Conservation (phyloP, 2,797 vertebrate species). For the Glossophaga mutica region DNA sequence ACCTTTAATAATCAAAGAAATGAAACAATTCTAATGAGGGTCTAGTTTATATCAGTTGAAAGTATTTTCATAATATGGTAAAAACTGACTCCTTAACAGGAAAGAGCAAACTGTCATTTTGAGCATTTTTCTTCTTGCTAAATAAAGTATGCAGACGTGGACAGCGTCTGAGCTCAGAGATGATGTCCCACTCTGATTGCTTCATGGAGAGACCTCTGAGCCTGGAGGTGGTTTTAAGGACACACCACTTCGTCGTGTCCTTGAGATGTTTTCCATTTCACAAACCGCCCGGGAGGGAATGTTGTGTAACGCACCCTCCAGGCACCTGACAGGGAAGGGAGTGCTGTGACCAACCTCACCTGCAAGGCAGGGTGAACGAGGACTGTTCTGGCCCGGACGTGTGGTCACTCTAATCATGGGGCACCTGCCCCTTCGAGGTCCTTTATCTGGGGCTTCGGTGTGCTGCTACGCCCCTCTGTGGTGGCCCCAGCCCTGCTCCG, state of each 20-base stretch:
- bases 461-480: background rate
- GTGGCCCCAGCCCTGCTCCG: background rate
- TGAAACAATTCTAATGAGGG: background rate
- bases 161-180: background rate
- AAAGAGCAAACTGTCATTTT: background rate
- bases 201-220: background rate
- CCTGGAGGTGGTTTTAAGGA: background rate
- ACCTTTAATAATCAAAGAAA: background rate
- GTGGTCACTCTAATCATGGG: background rate
- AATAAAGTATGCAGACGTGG: background rate
- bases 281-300: background rate
- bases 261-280: background rate
- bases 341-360: background rate
- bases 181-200: background rate
- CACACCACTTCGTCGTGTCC: too few relatives aligned
- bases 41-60: background rate
- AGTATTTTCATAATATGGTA: background rate
- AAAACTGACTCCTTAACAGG: background rate
- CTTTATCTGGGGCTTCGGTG: background rate
- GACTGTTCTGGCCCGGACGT: rapidly evolving
- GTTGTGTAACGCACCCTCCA: background rate
- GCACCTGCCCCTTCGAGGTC: background rate
- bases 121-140: background rate
- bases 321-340: background rate
- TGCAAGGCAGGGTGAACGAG: background rate